A percentile compares a stretch with the other conserved stretches of the same genome.
Conservation (phyloP, 2,113 vertebrate genomes). For the Oncorhynchus kisutch region DNA sequence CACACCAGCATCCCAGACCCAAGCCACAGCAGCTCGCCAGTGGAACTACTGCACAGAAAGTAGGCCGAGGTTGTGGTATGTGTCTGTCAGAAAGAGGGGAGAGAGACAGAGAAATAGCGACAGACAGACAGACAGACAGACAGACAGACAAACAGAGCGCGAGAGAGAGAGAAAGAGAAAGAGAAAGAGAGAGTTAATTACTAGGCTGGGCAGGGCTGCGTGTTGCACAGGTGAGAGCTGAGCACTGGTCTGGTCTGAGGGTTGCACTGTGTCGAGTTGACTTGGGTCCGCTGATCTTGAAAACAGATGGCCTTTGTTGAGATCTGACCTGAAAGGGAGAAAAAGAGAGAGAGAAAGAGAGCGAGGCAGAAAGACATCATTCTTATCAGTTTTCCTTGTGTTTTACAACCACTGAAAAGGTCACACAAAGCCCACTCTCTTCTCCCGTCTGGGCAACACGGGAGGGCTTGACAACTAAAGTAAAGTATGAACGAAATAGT, state of each 20-base stretch:
- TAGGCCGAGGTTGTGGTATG: background rate
- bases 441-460: slow-evolving; percentile 4
- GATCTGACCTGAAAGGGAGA: slow-evolving; percentile 78
- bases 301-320: slow-evolving; percentile 88
- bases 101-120: slow-evolving; percentile 20
- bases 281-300: slow-evolving; percentile 82
- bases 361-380: background rate
- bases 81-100: slow-evolving; percentile 1
- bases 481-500: slow-evolving; percentile 31
- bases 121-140: background rate
- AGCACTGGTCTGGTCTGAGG: slow-evolving; percentile 75
- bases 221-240: slow-evolving; percentile 86
- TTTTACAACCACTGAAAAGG: background rate
- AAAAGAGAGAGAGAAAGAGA: background rate
- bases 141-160: too few species aligned
- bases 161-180: too few species aligned
- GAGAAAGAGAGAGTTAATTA: slow-evolving; percentile 69
- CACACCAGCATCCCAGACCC: slow-evolving; percentile 40
- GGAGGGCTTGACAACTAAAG: slow-evolving; percentile 22
- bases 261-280: slow-evolving; percentile 86
- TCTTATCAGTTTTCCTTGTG: background rate
- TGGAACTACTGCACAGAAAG: slow-evolving; percentile 16
- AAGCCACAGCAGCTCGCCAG: slow-evolving; percentile 14
- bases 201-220: slow-evolving; percentile 90
- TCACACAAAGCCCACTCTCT: slow-evolving; percentile 18